These are phyloP conservation scores for Octodon degus DNA, from an alignment of 2,113 vertebrate species.

Conservation along the genomic window DNA sequence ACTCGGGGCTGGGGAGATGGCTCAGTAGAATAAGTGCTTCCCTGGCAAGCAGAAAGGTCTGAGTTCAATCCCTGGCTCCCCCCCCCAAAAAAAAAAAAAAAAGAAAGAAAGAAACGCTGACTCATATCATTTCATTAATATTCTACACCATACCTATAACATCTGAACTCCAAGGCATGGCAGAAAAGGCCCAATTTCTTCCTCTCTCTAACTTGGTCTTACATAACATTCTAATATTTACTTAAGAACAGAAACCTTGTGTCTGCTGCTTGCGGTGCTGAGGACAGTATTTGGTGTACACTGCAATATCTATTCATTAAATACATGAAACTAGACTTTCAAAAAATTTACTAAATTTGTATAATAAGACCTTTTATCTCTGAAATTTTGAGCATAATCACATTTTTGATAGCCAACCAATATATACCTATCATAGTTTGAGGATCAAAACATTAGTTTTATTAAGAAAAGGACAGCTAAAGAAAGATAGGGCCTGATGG, in stretches of 20 bases:
- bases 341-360: conserved; percentile 2
- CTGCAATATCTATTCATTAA: background rate
- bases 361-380: background rate
- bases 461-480: background rate
- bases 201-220: background rate
- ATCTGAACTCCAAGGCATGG: background rate
- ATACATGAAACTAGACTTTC: conserved; percentile 17
- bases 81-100: too few relatives aligned
- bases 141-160: background rate
- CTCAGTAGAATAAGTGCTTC: too few relatives aligned
- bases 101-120: background rate
- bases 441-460: background rate
- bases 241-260: conserved; percentile 3
- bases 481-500: background rate
- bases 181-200: background rate
- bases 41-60: too few relatives aligned
- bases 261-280: background rate
- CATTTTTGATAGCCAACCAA: background rate
- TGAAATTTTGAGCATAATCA: conserved; percentile 30
- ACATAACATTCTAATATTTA: background rate
- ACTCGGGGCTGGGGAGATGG: background rate
- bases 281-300: background rate
- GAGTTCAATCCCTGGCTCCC: too few relatives aligned
- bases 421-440: background rate
- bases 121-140: background rate